These are phyloP conservation scores for Crocuta crocuta DNA, from an alignment of 2,113 vertebrate species.

Conservation along the genomic window DNA sequence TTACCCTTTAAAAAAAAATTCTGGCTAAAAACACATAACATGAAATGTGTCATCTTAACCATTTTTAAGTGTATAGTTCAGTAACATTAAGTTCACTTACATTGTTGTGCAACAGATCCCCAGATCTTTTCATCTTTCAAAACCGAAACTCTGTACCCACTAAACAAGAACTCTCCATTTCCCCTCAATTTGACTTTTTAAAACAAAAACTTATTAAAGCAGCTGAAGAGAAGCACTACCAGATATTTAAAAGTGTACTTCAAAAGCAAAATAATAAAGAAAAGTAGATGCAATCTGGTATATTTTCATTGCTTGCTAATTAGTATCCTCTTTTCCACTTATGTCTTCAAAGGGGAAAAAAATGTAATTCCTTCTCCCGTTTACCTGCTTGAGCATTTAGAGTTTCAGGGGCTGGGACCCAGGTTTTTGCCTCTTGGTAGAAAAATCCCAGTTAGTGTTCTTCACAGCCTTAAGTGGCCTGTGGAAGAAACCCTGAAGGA, in stretches of 20 bases:
- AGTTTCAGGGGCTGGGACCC: neutral
- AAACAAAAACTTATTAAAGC: constrained; percentile 24
- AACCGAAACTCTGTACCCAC: neutral
- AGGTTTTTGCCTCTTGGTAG: constrained; percentile 1
- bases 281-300: neutral
- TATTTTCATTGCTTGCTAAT: constrained; percentile 41
- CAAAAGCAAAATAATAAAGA: constrained; percentile 35
- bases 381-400: neutral
- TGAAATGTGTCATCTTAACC: neutral
- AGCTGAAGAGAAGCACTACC: neutral
- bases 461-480: neutral
- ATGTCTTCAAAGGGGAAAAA: constrained; percentile 19
- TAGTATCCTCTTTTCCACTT: constrained; percentile 26
- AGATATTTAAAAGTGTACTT: constrained; percentile 11
- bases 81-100: neutral
- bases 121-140: constrained; percentile 43
- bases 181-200: constrained; percentile 30
- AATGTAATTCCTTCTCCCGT: neutral
- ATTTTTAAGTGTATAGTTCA: neutral
- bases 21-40: neutral
- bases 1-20: neutral
- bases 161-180: neutral
- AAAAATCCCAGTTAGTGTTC: neutral
- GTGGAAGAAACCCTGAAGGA: neutral
- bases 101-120: neutral